A percentile compares a stretch with the other conserved stretches of the same genome.
These are phyloP conservation scores for Phymatocera aterrima DNA, from an alignment of 2,888 invertebrate species.

Conservation along the genomic window DNA sequence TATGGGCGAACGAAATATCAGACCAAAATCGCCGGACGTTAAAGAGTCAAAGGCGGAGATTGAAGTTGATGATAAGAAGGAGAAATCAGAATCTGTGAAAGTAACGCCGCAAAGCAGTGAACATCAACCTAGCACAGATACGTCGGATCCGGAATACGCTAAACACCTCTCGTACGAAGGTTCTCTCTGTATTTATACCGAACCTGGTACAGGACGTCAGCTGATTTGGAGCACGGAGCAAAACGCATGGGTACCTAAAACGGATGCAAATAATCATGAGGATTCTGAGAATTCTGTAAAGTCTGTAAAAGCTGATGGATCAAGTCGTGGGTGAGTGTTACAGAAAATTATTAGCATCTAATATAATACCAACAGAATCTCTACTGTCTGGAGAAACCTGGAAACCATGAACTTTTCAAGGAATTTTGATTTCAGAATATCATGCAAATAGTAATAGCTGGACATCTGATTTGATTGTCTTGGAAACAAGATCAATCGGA, in stretches of 20 bases:
- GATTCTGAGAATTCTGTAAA: constrained; percentile 68
- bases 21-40: not conserved
- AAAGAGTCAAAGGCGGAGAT: not conserved
- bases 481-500: too few relatives aligned
- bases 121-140: not conserved
- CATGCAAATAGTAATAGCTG: too few relatives aligned
- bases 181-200: constrained; percentile 84
- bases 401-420: not conserved
- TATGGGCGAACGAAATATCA: not conserved
- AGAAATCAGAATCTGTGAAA: constrained; percentile 45
- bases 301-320: constrained; percentile 69
- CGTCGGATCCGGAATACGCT: constrained; percentile 60
- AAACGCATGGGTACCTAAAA: constrained; percentile 65
- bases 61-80: not conserved
- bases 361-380: constrained; percentile 33
- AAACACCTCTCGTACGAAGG: constrained; percentile 84
- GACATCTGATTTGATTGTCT: too few relatives aligned
- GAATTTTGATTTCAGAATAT: not conserved
- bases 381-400: constrained; percentile 46
- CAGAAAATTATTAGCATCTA: constrained; percentile 53
- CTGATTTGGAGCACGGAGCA: constrained; percentile 80
- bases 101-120: not conserved
- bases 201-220: constrained; percentile 82
- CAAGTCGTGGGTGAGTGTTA: constrained; percentile 70
- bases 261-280: constrained; percentile 70